Base-by-base conservation (phyloP, 2,113 vertebrate species). In the Equus przewalskii region DNA sequence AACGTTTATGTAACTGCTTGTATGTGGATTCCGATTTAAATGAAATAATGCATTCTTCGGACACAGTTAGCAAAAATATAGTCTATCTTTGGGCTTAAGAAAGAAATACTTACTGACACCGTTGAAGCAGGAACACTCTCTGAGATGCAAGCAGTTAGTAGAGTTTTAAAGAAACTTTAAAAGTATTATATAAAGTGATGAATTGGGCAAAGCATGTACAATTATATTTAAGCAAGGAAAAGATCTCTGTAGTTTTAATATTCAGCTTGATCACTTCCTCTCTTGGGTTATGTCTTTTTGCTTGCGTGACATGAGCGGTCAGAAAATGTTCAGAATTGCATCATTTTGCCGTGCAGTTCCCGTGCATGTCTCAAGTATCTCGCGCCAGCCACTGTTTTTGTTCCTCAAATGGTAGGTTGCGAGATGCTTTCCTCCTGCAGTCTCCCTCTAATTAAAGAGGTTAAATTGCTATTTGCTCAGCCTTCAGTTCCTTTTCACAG, bases 21-120 rank as follows among this genome's bases (percentile, higher is more conserved):
- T 93, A 19, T 67, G n/a, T 82, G 18, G 41, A 91, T 89, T 96
- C 36, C 67, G 41, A 65, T 86, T 78, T 94, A 84, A 89, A 58
- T 87, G 80, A 85, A 96, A 46, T 64, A 76, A 16, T 70, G 13
- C 64, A 94, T 84, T 96, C n/a, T 97, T 65, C 78, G 76, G 75
- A 87, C 90, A 84, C 5, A 26, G 46, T 26, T 41, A 88, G 51
- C 76, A 58, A 88, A 88, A 83, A 73, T 76, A 51, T 1, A 81
- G 85, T 54, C 75, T 87, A 4, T 81, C 22, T 70, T 78, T 84
- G 92, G 10, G 14, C 4, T 64, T 44, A n/a, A 70, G 89, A 82
- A 85, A 79, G 54, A 54, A 88, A 60, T 41, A 54, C 2, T 5
- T 19, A 8, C 78, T 46, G 46, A 92, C 60, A 51, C n/a, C 41